Evolutionary conservation across 1,140 invertebrate genomes (phyloP).

Genomic region (Aethina tumida): DNA sequence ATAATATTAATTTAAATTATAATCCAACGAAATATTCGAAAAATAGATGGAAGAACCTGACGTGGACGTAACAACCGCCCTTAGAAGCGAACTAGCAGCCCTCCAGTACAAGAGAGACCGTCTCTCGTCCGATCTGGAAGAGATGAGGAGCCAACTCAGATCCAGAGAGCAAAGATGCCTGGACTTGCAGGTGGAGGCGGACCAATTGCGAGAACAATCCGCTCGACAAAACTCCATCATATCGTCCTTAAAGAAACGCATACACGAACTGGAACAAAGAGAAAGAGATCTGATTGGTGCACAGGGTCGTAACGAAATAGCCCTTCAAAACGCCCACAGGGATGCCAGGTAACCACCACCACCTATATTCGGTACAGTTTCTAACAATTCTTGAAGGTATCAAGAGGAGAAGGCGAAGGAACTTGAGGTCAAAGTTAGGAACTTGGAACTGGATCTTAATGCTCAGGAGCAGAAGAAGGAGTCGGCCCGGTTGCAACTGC

Average conservation of each 20-base stretch:
- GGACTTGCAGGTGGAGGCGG: constrained; percentile 56
- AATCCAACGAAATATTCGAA: too few relatives aligned
- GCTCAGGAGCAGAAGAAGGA: constrained; percentile 59
- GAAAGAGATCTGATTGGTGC: constrained; percentile 54
- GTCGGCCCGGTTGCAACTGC: constrained; percentile 49
- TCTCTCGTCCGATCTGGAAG: constrained; percentile 60
- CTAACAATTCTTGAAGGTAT: constrained; percentile 36
- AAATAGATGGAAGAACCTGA: constrained; percentile 47
- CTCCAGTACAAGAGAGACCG: constrained; percentile 72
- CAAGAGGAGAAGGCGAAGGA: constrained; percentile 67
- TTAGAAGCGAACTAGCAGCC: constrained; percentile 69
- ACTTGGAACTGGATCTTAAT: constrained; percentile 57
- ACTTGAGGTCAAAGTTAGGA: constrained; percentile 59
- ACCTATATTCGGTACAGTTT: not conserved
- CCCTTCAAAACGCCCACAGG: constrained; percentile 58
- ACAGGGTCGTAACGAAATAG: constrained; percentile 56
- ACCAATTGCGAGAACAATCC: constrained; percentile 65
- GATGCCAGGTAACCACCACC: constrained; percentile 46
- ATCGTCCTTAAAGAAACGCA: constrained; percentile 62
- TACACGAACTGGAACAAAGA: constrained; percentile 67
- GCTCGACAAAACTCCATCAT: constrained; percentile 71
- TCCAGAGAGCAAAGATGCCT: constrained; percentile 53
- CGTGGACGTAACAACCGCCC: constrained; percentile 56
- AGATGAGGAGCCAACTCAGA: constrained; percentile 54
- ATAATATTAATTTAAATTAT: too few relatives aligned